A percentile compares a stretch with the other conserved stretches of the same genome.
Conservation (phyloP, 2,797 vertebrate species). For the Hylomyscus alleni region DNA sequence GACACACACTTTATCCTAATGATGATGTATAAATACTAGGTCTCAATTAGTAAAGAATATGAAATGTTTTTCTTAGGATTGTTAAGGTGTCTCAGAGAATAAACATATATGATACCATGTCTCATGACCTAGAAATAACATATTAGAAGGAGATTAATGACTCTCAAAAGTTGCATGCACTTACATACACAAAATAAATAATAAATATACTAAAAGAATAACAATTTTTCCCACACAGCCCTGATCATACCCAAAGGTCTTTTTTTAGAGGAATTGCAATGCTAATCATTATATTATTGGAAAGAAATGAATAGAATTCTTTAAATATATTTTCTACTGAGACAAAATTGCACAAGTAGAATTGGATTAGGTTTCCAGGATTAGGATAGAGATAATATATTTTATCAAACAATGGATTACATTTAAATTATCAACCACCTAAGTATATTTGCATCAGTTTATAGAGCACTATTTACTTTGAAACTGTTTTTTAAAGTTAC, state of each 20-base stretch:
- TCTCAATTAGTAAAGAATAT: not conserved
- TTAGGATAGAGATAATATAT: slow-evolving; percentile 41
- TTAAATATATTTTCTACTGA: slow-evolving; percentile 50
- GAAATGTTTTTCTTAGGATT: not conserved
- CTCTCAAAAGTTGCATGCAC: not conserved
- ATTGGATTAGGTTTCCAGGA: not conserved
- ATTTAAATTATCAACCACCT: slow-evolving; percentile 41
- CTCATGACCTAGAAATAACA: not conserved
- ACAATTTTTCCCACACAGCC: not conserved
- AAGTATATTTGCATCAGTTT: slow-evolving; percentile 35
- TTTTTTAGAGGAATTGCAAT: not conserved
- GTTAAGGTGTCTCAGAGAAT: not conserved
- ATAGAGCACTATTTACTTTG: slow-evolving; percentile 32
- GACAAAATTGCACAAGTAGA: slow-evolving; percentile 34
- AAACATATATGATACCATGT: not conserved
- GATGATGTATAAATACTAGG: not conserved
- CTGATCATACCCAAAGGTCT: not conserved
- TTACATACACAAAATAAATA: not conserved
- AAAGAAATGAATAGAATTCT: slow-evolving; percentile 36
- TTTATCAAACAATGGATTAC: slow-evolving; percentile 26
- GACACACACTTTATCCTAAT: not conserved
- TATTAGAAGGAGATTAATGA: not conserved
- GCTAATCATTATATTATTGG: not conserved
- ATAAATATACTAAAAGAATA: not conserved
- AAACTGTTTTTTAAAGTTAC: slow-evolving; percentile 64